These are phyloP conservation scores for Mystacornis crossleyi DNA, from an alignment of 2,113 vertebrate species.

Conservation along the genomic window DNA sequence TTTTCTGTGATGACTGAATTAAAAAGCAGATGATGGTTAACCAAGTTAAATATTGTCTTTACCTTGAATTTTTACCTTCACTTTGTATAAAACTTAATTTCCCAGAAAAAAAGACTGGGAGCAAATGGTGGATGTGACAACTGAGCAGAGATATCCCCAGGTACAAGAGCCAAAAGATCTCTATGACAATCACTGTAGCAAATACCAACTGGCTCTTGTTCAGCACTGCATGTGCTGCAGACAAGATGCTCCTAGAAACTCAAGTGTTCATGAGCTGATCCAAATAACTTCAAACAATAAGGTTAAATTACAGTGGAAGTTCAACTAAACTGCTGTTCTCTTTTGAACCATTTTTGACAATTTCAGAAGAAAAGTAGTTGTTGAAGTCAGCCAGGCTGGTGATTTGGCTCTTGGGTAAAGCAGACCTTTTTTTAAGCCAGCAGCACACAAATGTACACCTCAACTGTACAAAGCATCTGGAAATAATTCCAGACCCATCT, in stretches of 20 bases:
- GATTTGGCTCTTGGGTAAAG: background rate
- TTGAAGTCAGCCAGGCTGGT: background rate
- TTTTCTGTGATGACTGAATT: background rate
- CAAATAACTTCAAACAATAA: background rate
- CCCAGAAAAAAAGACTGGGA: background rate
- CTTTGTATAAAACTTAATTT: background rate
- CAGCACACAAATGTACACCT: background rate
- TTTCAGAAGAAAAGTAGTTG: background rate
- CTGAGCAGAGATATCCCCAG: background rate
- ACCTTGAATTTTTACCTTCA: background rate
- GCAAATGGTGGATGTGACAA: background rate
- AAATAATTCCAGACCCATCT: background rate
- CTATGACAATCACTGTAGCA: background rate
- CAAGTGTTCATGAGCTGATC: background rate
- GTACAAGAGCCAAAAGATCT: background rate
- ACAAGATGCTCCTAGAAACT: background rate
- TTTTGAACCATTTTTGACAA: background rate
- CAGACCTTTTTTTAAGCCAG: background rate
- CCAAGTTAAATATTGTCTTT: background rate
- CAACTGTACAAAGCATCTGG: background rate
- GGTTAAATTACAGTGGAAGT: background rate
- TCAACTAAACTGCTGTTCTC: background rate
- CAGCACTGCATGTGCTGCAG: accelerated
- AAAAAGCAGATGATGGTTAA: background rate
- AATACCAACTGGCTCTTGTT: background rate